Conservation (phyloP, 2,797 vertebrate genomes). For the Monodelphis domestica region DNA sequence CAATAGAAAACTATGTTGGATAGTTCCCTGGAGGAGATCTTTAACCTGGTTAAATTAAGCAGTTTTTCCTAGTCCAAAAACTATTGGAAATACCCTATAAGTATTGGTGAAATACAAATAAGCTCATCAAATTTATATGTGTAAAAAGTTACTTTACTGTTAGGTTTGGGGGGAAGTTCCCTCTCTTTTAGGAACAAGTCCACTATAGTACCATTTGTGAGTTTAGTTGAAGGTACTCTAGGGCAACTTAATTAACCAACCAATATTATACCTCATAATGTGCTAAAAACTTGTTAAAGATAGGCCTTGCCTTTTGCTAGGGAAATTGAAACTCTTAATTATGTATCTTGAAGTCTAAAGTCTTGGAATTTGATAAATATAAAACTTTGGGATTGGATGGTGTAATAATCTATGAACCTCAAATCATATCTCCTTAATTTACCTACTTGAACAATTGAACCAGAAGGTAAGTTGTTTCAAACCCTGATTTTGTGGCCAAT, state of each 20-base stretch:
- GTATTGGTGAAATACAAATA: background rate
- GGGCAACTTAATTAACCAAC: background rate
- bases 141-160: background rate
- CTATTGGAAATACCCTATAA: background rate
- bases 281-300: background rate
- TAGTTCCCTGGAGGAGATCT: background rate
- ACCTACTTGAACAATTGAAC: conserved; percentile 17
- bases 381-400: conserved; percentile 2
- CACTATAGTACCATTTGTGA: background rate
- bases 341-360: background rate
- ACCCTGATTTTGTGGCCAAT: background rate
- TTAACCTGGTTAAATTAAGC: background rate
- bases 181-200: background rate
- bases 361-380: conserved; percentile 15
- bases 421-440: background rate
- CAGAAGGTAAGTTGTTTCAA: conserved; percentile 43
- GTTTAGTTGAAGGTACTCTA: background rate
- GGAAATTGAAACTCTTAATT: background rate
- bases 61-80: background rate
- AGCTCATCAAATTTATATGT: background rate
- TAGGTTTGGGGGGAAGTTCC: background rate
- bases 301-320: background rate
- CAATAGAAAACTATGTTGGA: background rate
- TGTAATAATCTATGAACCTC: conserved; percentile 4
- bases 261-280: background rate